Evolutionary conservation across 1,140 invertebrate species (phyloP).

Genomic region (Zaprionus tsacasi): DNA sequence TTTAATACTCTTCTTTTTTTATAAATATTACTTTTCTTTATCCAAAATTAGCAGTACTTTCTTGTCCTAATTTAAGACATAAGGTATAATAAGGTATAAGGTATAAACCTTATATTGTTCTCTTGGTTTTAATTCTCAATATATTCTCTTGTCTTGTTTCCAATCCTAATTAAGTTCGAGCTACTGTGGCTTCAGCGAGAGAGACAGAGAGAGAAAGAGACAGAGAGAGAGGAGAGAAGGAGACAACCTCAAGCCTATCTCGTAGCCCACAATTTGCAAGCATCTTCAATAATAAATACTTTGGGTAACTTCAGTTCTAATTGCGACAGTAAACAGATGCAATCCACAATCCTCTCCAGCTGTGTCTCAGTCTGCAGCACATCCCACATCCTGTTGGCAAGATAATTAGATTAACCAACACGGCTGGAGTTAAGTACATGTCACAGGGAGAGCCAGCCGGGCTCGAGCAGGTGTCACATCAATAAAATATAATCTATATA

Average conservation of each 20-base stretch:
- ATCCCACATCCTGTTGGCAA: constrained; percentile 25
- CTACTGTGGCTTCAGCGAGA: not conserved
- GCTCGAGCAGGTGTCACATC: constrained; percentile 25
- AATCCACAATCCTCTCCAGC: not conserved
- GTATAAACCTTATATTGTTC: too few species aligned
- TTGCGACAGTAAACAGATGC: not conserved
- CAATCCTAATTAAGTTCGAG: not conserved
- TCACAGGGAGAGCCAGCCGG: not conserved
- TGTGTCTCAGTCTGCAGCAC: not conserved
- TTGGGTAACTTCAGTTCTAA: not conserved
- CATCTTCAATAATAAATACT: not conserved
- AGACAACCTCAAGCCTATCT: not conserved
- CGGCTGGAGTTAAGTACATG: constrained; percentile 7
- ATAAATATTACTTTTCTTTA: too few species aligned
- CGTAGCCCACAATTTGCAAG: not conserved
- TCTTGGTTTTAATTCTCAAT: too few species aligned
- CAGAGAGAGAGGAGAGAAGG: not conserved
- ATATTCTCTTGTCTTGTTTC: not conserved
- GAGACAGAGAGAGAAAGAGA: not conserved
- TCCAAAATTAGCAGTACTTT: too few species aligned
- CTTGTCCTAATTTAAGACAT: too few species aligned
- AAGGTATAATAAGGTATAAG: too few species aligned
- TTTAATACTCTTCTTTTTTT: too few species aligned
- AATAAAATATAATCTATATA: constrained; percentile 43
- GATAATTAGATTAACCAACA: constrained; percentile 33